phyloP scores from a whole-genome alignment of 2,797 vertebrate genomes.

The Hafferia zeledoni region DNA sequence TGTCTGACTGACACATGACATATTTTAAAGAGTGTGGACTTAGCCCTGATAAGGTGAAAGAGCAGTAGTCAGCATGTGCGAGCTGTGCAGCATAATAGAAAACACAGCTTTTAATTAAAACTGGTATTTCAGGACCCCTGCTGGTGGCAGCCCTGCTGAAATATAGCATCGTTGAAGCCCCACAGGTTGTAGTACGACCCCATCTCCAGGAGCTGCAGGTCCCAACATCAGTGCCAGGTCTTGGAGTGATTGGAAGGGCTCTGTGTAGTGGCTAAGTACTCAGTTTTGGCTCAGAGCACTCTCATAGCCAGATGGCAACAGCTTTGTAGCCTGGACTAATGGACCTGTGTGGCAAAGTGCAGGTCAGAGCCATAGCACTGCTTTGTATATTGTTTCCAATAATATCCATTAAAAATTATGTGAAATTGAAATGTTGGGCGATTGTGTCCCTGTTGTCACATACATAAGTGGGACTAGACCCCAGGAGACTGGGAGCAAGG shows the following conservation, averaged over 20 bases:
- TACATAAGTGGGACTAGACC: neutral
- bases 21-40: neutral
- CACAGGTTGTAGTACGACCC: neutral
- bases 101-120: conserved; percentile 62
- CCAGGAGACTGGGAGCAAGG: neutral
- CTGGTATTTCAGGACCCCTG: conserved; percentile 54
- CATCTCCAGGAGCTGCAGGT: neutral
- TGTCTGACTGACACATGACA: conserved; percentile 17
- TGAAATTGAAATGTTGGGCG: neutral
- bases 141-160: conserved; percentile 44
- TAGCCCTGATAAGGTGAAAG: neutral
- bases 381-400: neutral
- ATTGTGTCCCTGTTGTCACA: neutral
- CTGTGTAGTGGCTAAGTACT: neutral
- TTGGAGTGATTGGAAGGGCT: neutral
- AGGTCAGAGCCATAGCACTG: neutral
- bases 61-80: conserved; percentile 33
- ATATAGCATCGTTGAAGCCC: neutral
- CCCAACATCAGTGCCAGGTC: neutral
- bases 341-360: neutral
- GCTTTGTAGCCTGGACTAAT: neutral
- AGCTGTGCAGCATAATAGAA: conserved; percentile 19
- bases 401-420: neutral
- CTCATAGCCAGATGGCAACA: rapidly evolving
- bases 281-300: neutral